Percentiles rank a stretch among this genome's conserved stretches.
These are phyloP conservation scores for Plectropomus leopardus DNA, from an alignment of 2,113 vertebrate genomes.

Conservation along the genomic window DNA sequence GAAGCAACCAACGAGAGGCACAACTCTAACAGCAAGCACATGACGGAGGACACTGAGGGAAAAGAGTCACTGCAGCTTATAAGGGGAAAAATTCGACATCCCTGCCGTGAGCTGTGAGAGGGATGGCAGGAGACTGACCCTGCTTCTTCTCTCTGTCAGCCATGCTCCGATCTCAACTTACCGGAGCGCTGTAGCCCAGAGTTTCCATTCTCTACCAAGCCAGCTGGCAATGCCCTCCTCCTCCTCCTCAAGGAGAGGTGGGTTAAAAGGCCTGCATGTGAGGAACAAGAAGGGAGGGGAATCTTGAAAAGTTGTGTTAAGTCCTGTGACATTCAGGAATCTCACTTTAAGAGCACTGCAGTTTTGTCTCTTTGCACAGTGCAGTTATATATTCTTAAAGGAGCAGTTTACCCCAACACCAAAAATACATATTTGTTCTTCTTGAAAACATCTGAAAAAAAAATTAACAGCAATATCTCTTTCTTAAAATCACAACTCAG, in stretches of 20 bases:
- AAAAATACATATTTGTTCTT: no score
- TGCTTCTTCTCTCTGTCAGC: slow-evolving; percentile 29
- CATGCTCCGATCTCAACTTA: slow-evolving; percentile 64
- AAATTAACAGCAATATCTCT: no score
- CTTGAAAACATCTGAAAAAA: no score
- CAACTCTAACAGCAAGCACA: slow-evolving; percentile 28
- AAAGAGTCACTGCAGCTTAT: background rate
- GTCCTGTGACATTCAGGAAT: background rate
- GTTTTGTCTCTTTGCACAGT: background rate
- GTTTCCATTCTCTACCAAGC: slow-evolving; percentile 64
- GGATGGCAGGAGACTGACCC: slow-evolving; percentile 39
- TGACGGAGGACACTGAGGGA: background rate
- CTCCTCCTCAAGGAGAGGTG: slow-evolving; percentile 77
- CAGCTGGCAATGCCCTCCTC: slow-evolving; percentile 47
- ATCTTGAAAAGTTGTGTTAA: slow-evolving; percentile 1
- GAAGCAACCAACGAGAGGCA: background rate
- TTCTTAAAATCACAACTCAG: no score
- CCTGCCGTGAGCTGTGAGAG: background rate
- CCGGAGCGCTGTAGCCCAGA: slow-evolving; percentile 53
- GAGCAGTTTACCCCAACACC: no score
- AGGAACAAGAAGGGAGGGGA: slow-evolving; percentile 52
- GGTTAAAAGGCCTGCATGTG: slow-evolving; percentile 70
- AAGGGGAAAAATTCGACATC: slow-evolving; percentile 26
- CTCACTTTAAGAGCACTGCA: background rate
- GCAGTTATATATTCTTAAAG: background rate